Evolutionary conservation across 2,797 vertebrate species (phyloP), one percentile per base, ranked within the genome.

Genomic region (Knipowitschia caucasica): DNA sequence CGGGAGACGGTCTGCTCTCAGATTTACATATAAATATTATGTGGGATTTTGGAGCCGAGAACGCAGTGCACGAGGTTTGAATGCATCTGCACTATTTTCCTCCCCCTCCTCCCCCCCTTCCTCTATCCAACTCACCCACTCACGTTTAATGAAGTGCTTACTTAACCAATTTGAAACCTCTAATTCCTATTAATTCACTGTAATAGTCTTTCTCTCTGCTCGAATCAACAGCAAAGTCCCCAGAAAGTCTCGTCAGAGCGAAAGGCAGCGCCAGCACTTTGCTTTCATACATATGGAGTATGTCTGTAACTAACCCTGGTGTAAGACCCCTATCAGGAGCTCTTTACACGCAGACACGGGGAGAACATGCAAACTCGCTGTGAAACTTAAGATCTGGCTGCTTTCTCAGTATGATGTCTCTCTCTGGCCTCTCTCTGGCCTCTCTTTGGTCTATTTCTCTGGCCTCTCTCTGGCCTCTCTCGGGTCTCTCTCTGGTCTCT

Each of bases 161-260:
- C 88, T 91, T 91, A 91, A 90, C 89, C 88, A 90, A 88, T 89
- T 89, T 86, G 73, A 80, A n/a, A 82, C 76, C 82, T 75, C 81
- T 89, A 91, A 90, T 90, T 91, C 89, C 87, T 86, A 89, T 90
- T 91, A 91, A 90, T 91, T 90, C 89, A 83, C 84, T 84, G 90
- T 87, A 90, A 91, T 89, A 87, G 89, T 84, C 81, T 81, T 75
- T 81, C 81, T 86, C 78, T 83, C 86, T 77, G 82, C 80, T 78
- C 85, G 88, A 89, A 88, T 91, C 89, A 90, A 86, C 82, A 73
- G 75, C 84, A 88, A n/a, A n/a, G 81, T 71, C 79, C 24, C 85
- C 87, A 89, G 76, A 84, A 88, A 87, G 69, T 57, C 59, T 27
- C 57, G 43, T 75, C 82, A 75, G 89, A 79, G 71, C 72, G 66